A percentile compares a stretch with the other conserved stretches of the same genome.
Conservation (phyloP, 2,113 vertebrate species). For the Pangasianodon gigas region DNA sequence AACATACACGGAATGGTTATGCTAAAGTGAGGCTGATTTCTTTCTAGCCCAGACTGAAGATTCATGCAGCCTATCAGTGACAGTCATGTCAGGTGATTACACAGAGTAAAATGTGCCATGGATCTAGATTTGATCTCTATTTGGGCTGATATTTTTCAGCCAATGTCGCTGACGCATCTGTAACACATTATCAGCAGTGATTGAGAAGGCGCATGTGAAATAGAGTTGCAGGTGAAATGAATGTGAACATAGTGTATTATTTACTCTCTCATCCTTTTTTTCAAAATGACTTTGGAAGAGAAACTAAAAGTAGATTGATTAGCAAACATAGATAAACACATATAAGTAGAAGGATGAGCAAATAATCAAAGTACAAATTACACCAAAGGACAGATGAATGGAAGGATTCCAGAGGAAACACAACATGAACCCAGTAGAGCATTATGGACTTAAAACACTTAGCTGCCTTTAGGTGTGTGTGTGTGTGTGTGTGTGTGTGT, state of each 20-base stretch:
- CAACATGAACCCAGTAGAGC: too few relatives aligned
- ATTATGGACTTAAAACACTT: too few relatives aligned
- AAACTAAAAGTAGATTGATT: neutral
- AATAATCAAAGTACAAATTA: too few relatives aligned
- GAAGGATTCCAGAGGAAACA: too few relatives aligned
- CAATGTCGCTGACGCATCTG: neutral
- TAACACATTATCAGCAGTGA: neutral
- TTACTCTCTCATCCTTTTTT: neutral
- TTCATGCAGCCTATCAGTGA: neutral
- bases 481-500: too few relatives aligned
- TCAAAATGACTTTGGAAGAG: neutral
- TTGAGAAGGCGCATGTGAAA: neutral
- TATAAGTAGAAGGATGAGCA: too few relatives aligned
- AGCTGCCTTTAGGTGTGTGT: too few relatives aligned
- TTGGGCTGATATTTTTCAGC: neutral
- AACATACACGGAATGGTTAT: neutral
- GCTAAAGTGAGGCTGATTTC: neutral
- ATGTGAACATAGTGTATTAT: neutral
- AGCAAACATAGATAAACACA: too few relatives aligned
- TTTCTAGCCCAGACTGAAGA: neutral
- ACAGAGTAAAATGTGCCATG: neutral
- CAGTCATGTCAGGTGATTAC: neutral
- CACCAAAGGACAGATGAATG: too few relatives aligned
- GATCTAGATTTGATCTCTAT: neutral
- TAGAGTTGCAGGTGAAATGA: neutral